Base-by-base conservation (phyloP, 2,888 invertebrate genomes). In the Hyles lineata region DNA sequence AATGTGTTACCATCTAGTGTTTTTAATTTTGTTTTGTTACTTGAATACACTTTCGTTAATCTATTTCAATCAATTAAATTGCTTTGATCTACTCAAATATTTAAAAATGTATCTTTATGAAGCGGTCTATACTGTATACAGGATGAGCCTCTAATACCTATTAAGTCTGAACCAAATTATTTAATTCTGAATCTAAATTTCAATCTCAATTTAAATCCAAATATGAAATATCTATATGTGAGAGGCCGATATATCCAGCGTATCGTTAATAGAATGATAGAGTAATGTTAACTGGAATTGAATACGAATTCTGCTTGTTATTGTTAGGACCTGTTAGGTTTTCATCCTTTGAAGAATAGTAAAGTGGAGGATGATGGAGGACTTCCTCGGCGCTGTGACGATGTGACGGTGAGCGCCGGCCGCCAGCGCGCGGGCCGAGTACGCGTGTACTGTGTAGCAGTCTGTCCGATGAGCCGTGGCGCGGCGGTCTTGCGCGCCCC, bases 401-500 rank as follows among this genome's bases (percentile, higher is more conserved):
- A 89, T 86, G 23, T 23, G 67, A 43, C 50, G 88, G 89, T 85
- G 87, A 90, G 83, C 85, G 90, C 78, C 70, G 35, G 60, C 63
- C 50, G 43, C 58, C 32, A 63, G 67, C 67, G 79, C 75, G 81
- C 80, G 78, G 76, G 74, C 70, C 75, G 75, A 73, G 82, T 82
- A 83, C 82, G 82, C 83, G 84, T 80, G n/a, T n/a, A n/a, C n/a
- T n/a, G n/a, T n/a, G 82, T 78, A 84, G 81, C 92, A 94, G 94
- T 94, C 91, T 91, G 89, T 85, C 90, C 91, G 93, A 94, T 94
- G 94, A 93, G 92, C 91, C 94, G 93, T 92, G 92, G 92, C 92
- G 93, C 85, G 91, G 90, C 93, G 93, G 94, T 91, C 91, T 89
- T 93, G 92, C 92, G 29, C 90, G 91, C 89, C 87, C 82, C 87